A percentile compares a stretch with the other conserved stretches of the same genome.
Evolutionary conservation across 2,797 vertebrate species (phyloP).

Genomic region (Tokudaia muenninki): DNA sequence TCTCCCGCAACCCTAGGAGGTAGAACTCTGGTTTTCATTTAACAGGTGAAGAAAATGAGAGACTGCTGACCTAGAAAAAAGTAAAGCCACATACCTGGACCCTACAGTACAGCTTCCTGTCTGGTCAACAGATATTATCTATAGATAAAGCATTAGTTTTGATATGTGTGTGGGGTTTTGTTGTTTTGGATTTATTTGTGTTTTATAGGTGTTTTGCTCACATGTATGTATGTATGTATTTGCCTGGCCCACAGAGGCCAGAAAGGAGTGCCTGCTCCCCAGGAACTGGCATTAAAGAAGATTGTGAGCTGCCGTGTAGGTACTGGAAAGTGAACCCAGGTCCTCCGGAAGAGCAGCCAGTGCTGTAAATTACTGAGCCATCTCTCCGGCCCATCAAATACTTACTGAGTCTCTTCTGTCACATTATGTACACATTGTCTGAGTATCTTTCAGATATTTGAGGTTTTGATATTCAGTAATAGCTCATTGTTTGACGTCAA

Average conservation of each 20-base stretch:
- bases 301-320: background rate
- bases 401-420: background rate
- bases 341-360: background rate
- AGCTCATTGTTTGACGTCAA: background rate
- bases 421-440: background rate
- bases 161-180: background rate
- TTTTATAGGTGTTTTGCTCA: background rate
- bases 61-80: background rate
- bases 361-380: background rate
- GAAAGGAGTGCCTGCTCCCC: background rate
- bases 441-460: background rate
- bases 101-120: background rate
- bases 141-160: too few relatives aligned
- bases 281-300: background rate
- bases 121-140: background rate
- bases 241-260: background rate
- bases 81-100: background rate
- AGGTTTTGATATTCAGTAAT: conserved; percentile 9
- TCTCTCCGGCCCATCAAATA: background rate
- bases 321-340: background rate
- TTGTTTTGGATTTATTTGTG: background rate
- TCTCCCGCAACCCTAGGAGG: background rate
- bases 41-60: background rate
- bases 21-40: background rate
- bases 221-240: background rate